Percentiles rank a stretch among this genome's conserved stretches.
These are phyloP conservation scores for Caerostris darwini DNA, from an alignment of 1,140 invertebrate species.

Conservation along the genomic window DNA sequence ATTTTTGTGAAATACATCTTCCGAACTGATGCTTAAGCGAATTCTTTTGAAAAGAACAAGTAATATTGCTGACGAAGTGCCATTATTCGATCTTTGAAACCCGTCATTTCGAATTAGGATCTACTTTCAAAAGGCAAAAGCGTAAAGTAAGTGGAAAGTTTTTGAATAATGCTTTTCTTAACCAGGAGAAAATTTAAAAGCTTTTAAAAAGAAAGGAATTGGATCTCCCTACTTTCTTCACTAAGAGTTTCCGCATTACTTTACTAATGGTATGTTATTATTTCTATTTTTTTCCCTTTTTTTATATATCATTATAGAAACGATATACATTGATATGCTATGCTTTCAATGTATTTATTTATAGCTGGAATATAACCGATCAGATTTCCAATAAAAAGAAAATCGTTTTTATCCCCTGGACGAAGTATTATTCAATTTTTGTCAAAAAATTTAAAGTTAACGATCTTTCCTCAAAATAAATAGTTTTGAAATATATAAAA, in stretches of 20 bases:
- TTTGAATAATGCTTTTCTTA: slow-evolving; percentile 49
- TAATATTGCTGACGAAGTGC: background rate
- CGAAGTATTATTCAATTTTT: background rate
- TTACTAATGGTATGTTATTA: background rate
- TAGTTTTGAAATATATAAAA: background rate
- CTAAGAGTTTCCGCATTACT: background rate
- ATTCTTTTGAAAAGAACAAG: background rate
- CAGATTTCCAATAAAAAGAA: background rate
- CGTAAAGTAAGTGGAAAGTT: background rate
- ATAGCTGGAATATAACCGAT: background rate
- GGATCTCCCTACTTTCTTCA: background rate
- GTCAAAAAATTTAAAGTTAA: background rate
- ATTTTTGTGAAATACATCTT: background rate
- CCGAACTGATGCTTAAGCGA: background rate
- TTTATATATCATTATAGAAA: background rate
- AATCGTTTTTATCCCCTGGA: background rate
- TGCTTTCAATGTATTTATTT: background rate
- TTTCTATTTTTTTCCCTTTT: background rate
- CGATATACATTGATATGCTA: background rate
- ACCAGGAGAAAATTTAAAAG: slow-evolving; percentile 30
- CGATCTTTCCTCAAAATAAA: background rate
- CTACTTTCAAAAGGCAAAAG: slow-evolving; percentile 2
- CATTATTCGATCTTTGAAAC: slow-evolving; percentile 25
- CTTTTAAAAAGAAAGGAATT: slow-evolving; percentile 36
- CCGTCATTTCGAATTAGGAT: slow-evolving; percentile 61